A percentile compares a stretch with the other conserved stretches of the same genome.
Evolutionary conservation across 2,113 vertebrate species (phyloP).

Genomic region (western clawed frog (Xenopus tropicalis)): UCB_Xtro_10.0 CM004443.2:125652001-125652500

Average conservation of each 20-base stretch:
- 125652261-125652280: constrained; percentile 37
- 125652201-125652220: constrained; percentile 27
- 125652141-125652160: constrained; percentile 34
- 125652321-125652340: constrained; percentile 17
- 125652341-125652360: not conserved
- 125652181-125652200: constrained; percentile 31
- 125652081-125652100: constrained; percentile 14
- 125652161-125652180: constrained; percentile 30
- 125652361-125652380: not conserved
- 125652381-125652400: not conserved
- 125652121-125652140: constrained; percentile 32
- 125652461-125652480: not conserved
- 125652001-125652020: too few species aligned
- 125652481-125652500: too few species aligned
- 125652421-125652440: not conserved
- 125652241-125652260: constrained; percentile 14
- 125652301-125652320: constrained; percentile 20
- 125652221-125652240: constrained; percentile 39
- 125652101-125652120: constrained; percentile 18
- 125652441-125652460: not conserved
- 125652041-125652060: too few species aligned
- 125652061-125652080: too few species aligned
- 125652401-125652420: not conserved
- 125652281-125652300: constrained; percentile 25
- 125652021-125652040: too few species aligned